phyloP scores from a whole-genome alignment of 2,888 invertebrate species.

The Acanthacorydalis orientalis region DNA sequence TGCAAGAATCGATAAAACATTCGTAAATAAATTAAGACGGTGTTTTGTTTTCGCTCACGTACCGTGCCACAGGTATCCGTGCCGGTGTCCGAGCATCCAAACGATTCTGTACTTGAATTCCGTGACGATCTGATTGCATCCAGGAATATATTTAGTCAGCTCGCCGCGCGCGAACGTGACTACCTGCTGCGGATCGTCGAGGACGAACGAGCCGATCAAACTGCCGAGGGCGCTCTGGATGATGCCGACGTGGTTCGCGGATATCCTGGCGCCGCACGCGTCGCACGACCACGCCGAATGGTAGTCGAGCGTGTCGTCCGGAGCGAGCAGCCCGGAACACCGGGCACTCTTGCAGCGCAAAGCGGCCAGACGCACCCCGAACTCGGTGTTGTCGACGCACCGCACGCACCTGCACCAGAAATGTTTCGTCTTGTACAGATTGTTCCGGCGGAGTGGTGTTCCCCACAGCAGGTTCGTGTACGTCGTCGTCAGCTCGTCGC shows the following conservation, averaged over 20 bases:
- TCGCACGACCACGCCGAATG: constrained; percentile 40
- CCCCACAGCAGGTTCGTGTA: constrained; percentile 53
- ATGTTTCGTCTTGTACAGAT: constrained; percentile 47
- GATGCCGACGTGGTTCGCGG: constrained; percentile 31
- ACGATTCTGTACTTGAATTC: constrained; percentile 45
- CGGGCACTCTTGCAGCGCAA: constrained; percentile 35
- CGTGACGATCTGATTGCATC: constrained; percentile 40
- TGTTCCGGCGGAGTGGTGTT: constrained; percentile 41
- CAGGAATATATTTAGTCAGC: constrained; percentile 35
- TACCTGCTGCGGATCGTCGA: constrained; percentile 33
- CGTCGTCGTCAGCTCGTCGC: constrained; percentile 45
- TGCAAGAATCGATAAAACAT: too few relatives aligned
- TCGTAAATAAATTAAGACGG: too few relatives aligned
- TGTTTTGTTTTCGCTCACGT: constrained; percentile 13
- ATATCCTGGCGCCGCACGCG: constrained; percentile 31
- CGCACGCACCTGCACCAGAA: constrained; percentile 47
- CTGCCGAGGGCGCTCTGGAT: constrained; percentile 36
- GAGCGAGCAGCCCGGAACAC: constrained; percentile 36
- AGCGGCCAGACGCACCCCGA: constrained; percentile 39
- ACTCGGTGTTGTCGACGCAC: constrained; percentile 49
- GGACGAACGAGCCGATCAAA: constrained; percentile 32
- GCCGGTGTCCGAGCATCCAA: constrained; percentile 39
- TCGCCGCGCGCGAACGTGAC: constrained; percentile 36
- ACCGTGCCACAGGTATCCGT: constrained; percentile 42
- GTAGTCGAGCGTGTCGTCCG: constrained; percentile 34